These are phyloP conservation scores for Zaprionus kolodkinae DNA, from an alignment of 1,140 invertebrate genomes.

Conservation along the genomic window DNA sequence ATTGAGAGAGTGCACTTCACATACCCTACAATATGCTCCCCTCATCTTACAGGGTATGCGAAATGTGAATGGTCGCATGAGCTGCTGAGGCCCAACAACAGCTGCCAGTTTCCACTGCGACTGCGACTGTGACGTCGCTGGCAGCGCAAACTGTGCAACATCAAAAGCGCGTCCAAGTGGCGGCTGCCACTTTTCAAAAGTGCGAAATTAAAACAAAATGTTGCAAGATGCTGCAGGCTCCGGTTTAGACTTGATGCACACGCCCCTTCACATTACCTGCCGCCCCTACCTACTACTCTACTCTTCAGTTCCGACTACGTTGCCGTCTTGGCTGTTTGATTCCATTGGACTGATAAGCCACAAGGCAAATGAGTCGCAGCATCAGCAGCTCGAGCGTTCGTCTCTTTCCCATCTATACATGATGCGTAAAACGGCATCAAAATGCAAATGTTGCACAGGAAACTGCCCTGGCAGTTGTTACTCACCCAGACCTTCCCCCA, in stretches of 20 bases:
- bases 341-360: conserved; percentile 69
- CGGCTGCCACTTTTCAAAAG: conserved; percentile 76
- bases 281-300: too few species aligned
- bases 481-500: background rate
- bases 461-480: conserved; percentile 52
- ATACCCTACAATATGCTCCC: background rate
- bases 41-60: background rate
- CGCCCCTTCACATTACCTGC: background rate
- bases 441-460: conserved; percentile 77
- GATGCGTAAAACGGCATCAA: conserved; percentile 80
- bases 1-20: background rate
- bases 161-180: conserved; percentile 74
- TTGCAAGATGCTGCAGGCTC: conserved; percentile 77
- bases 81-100: conserved; percentile 45
- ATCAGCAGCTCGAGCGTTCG: background rate
- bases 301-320: background rate
- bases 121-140: conserved; percentile 12
- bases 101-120: conserved; percentile 28
- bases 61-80: conserved; percentile 13
- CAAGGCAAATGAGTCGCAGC: conserved; percentile 20
- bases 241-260: conserved; percentile 30
- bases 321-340: conserved; percentile 62
- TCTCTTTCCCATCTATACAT: conserved; percentile 50
- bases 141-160: conserved; percentile 56
- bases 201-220: conserved; percentile 83